Base-by-base conservation (phyloP, 1,140 invertebrate genomes). In the Drosophila sproati region DNA sequence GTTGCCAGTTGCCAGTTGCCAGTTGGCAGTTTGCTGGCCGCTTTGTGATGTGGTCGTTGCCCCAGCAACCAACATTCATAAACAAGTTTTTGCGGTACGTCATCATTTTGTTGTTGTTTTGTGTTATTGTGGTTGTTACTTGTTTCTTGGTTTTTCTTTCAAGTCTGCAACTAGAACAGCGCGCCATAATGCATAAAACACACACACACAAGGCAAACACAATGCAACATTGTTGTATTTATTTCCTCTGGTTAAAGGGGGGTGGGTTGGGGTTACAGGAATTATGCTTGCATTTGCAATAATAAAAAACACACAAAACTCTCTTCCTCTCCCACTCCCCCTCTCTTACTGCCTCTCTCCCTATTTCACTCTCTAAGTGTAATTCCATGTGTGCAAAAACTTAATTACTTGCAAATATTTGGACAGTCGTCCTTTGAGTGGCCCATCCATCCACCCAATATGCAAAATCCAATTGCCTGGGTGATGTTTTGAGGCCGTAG, bases 391-490 rank as follows among this genome's bases (percentile, higher is more conserved):
- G 80, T 80, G 77, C 73, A 64, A 68, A 68, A 82, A 71, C 82
- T 64, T 86, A 88, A 88, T 88, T 88, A 82, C 66, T 78, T 72
- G 85, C 85, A 88, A 88, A 88, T 88, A 88, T 83, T 78, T 77
- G 50, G 29, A 59, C 47, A 60, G 52, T 59, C 48, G 41, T 34
- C 55, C 20, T 41, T 12, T 34, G 32, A 62, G 34, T 50, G 43
- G 20, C n/a, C n/a, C 4, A 34, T 7, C 43, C 57, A 47, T 4
- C 39, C 56, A 56, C 8, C 55, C 29, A 39, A 37, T 54, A 34
- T 32, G 20, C 20, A 20, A 47, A 59, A 45, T 32, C n/a, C 39
- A 48, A 60, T 60, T 48, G 57, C 12, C 39, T 3, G 29, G 39
- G 5, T 8, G 1, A 3, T 3, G 5, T 2, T 3, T 7, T 1